Evolutionary conservation across 2,113 vertebrate species (phyloP).

Genomic region (Mionectes macconnelli): DNA sequence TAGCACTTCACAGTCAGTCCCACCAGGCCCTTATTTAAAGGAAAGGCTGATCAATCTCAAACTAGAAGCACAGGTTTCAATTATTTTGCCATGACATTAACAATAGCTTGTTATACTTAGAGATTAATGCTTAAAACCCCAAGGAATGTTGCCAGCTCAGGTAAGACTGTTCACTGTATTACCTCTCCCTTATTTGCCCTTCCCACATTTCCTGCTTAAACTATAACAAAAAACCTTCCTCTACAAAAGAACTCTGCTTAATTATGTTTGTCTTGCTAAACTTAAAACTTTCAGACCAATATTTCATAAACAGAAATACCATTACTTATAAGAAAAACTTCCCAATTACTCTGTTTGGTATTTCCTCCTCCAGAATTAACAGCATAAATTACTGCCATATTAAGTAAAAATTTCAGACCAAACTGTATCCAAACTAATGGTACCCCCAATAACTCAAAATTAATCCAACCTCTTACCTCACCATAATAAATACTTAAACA

Average conservation of each 20-base stretch:
- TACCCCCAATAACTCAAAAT: background rate
- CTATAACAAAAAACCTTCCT: background rate
- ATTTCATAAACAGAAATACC: background rate
- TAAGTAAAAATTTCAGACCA: background rate
- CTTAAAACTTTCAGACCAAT: background rate
- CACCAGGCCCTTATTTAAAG: background rate
- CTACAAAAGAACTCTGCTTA: background rate
- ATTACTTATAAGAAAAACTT: background rate
- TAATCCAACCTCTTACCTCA: slow-evolving; percentile 75
- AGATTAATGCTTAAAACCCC: background rate
- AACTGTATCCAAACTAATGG: background rate
- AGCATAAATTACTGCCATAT: background rate
- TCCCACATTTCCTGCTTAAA: background rate
- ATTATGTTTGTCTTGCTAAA: background rate
- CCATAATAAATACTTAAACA: slow-evolving; percentile 84
- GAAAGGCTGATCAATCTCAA: background rate
- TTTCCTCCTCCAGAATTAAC: background rate
- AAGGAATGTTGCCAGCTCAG: background rate
- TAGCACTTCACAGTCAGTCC: background rate
- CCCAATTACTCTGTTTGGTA: background rate
- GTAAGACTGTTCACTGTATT: background rate
- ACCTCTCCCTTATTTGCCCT: background rate
- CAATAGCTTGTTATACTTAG: background rate
- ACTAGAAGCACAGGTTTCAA: background rate
- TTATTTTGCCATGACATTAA: background rate